phyloP scores from a whole-genome alignment of 2,113 vertebrate species.

The Regulus satrapa region DNA sequence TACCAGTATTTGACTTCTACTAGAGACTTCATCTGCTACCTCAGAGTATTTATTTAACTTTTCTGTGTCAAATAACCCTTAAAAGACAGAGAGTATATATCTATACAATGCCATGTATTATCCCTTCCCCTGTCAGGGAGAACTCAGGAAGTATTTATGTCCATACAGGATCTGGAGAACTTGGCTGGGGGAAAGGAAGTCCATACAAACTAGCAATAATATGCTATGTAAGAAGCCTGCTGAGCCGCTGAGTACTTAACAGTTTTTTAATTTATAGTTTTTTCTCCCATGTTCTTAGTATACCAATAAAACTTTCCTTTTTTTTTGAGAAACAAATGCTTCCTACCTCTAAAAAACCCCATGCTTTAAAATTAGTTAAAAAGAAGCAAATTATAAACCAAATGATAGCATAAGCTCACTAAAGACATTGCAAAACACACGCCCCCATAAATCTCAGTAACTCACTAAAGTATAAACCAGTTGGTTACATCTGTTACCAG shows the following conservation, averaged over 20 bases:
- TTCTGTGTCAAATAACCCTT: not conserved
- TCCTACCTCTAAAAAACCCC: not conserved
- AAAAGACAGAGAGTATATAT: not conserved
- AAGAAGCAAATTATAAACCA: conserved; percentile 64
- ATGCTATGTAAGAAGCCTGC: not conserved
- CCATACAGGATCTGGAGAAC: not conserved
- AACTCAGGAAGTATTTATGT: not conserved
- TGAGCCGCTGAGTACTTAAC: not conserved
- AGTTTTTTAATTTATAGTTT: not conserved
- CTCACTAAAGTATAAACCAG: conserved; percentile 54
- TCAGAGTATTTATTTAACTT: not conserved
- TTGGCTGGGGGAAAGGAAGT: not conserved
- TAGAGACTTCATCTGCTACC: not conserved
- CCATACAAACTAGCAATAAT: not conserved
- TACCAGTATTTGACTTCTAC: not conserved
- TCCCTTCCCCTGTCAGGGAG: not conserved
- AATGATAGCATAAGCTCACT: conserved; percentile 52
- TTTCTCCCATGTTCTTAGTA: not conserved
- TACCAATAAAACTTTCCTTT: not conserved
- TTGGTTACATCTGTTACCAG: conserved; percentile 72
- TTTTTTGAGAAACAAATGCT: not conserved
- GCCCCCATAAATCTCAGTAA: conserved; percentile 66
- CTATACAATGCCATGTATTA: not conserved
- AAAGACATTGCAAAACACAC: conserved; percentile 61
- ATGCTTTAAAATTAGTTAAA: conserved; percentile 58